These are phyloP conservation scores for Pammene fasciana DNA, from an alignment of 2,888 invertebrate genomes.

Conservation along the genomic window DNA sequence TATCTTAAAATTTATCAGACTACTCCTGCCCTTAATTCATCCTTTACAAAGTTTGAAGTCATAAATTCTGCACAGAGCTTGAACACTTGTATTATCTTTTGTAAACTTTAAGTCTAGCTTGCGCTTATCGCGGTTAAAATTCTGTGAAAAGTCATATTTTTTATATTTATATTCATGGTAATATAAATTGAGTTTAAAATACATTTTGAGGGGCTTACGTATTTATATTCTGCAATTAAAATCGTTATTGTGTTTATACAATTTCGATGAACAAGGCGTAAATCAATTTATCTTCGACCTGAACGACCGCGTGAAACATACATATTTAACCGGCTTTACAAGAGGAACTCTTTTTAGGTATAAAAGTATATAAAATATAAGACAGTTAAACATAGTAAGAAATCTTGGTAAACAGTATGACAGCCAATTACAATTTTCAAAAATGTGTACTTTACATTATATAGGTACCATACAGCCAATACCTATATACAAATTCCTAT, in stretches of 20 bases:
- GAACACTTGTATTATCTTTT: slow-evolving; percentile 33
- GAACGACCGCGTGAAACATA: too few species aligned
- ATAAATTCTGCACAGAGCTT: slow-evolving; percentile 32
- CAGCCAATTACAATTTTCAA: too few species aligned
- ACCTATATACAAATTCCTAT: too few species aligned
- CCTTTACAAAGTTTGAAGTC: slow-evolving; percentile 36
- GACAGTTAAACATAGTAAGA: too few species aligned
- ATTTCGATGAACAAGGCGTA: too few species aligned
- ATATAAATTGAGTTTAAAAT: neutral
- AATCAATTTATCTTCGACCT: too few species aligned
- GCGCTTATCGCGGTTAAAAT: slow-evolving; percentile 14
- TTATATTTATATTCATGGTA: neutral
- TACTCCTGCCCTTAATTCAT: slow-evolving; percentile 24
- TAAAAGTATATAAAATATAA: too few species aligned
- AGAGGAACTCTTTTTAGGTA: too few species aligned
- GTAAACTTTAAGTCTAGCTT: slow-evolving; percentile 24
- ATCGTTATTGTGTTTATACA: neutral
- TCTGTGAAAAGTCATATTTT: neutral
- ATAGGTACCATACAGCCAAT: too few species aligned
- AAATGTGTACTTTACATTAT: too few species aligned
- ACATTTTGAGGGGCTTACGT: neutral
- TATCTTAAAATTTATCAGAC: neutral
- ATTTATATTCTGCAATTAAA: neutral
- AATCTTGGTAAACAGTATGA: too few species aligned
- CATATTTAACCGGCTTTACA: too few species aligned